Evolutionary conservation across 1,140 invertebrate genomes (phyloP), one percentile per base, ranked within the genome.

Genomic region (Tribolium castaneum): DNA sequence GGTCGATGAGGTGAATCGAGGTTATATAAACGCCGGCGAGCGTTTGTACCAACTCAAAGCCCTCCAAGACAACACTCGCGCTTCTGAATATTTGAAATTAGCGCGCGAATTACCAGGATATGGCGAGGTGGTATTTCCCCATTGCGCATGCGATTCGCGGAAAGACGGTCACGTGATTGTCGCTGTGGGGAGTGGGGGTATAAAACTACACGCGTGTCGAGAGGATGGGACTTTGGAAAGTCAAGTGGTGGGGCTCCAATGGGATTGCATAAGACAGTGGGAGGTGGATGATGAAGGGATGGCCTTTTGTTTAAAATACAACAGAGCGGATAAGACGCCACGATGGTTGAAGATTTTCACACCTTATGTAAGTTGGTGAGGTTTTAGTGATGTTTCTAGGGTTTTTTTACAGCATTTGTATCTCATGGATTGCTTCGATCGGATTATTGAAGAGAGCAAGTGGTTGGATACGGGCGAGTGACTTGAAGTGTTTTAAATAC

Each of bases 21-120:
- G 97, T 54, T 94, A 96, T 86, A 95, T 98, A 78, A 92, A 92
- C 70, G 93, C 97, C 39, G 95, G 94, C 10, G 96, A 97, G 77
- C 91, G 96, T 70, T 90, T 99, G 1, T 98, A 98, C 88, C 97
- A 99, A 86, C 88, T 99, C 70, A 99, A 99, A 89, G 96, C 97
- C 13, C 89, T 99, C 35, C 97, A 98, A 86, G 97, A 99, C 85
- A 91, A 93, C 51, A 93, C 93, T 16, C 92, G 97, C 84, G 96
- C 95, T 82, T 87, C 91, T 76, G 97, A 98, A 90, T 98, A 98
- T 88, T 89, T 99, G 54, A 93, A 94, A 83, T 87, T 97, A 77
- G 96, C 95, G 22, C 91, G 95, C 54, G 91, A 94, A 83, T 88
- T 99, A 75, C 94, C 94, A 76, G 97, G 97, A 19, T 98, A 98